Evolutionary conservation across 2,888 invertebrate genomes (phyloP).

Genomic region (Saturnia pavonia): DNA sequence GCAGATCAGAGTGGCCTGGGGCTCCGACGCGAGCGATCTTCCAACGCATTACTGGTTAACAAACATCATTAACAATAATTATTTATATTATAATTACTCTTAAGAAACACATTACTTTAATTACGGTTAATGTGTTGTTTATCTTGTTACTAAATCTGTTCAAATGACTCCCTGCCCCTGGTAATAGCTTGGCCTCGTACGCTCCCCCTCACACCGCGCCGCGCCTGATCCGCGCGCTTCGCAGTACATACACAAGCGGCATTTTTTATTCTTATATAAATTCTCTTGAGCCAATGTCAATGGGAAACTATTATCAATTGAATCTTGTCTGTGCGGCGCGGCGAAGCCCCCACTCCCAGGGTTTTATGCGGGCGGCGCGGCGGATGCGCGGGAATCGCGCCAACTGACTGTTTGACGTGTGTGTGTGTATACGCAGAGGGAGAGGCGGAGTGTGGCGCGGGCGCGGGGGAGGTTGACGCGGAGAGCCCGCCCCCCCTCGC

Average conservation of each 20-base stretch:
- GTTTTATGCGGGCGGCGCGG: conserved; percentile 19
- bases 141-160: conserved; percentile 10
- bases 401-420: conserved; percentile 25
- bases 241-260: neutral
- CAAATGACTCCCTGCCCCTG: neutral
- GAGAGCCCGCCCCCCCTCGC: conserved; percentile 68
- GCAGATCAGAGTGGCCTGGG: neutral
- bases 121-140: neutral
- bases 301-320: neutral
- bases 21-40: neutral
- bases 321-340: conserved; percentile 21
- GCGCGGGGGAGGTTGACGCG: conserved; percentile 49
- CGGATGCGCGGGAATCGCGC: too few relatives aligned
- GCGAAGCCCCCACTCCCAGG: conserved; percentile 22
- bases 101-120: neutral
- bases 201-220: neutral
- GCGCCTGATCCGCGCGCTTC: neutral
- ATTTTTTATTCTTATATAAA: neutral
- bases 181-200: too few relatives aligned
- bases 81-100: conserved; percentile 14
- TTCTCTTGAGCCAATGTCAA: neutral
- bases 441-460: conserved; percentile 65
- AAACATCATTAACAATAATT: conserved; percentile 23
- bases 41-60: conserved; percentile 16
- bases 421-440: conserved; percentile 65